phyloP scores from a whole-genome alignment of 2,888 invertebrate species.

The Sinohyriopsis cumingii region DNA sequence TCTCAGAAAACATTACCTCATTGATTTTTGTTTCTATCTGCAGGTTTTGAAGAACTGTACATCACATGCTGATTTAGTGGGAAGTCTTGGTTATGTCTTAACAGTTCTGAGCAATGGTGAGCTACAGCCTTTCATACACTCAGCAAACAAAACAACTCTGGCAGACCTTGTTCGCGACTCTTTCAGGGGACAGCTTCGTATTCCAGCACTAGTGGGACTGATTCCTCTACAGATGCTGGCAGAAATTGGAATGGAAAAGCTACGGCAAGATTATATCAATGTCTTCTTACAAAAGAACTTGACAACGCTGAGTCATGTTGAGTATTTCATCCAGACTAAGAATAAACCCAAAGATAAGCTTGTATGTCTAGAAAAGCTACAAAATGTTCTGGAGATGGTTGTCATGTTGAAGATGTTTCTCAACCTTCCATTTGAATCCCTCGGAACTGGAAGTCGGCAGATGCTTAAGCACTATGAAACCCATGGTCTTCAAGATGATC shows the following conservation, averaged over 20 bases:
- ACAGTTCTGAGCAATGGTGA: constrained; percentile 49
- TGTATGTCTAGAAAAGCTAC: constrained; percentile 46
- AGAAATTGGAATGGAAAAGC: constrained; percentile 64
- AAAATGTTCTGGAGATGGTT: constrained; percentile 57
- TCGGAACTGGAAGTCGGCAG: constrained; percentile 43
- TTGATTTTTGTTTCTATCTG: background rate
- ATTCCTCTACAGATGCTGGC: constrained; percentile 55
- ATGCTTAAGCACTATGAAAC: constrained; percentile 53
- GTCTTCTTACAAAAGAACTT: constrained; percentile 55
- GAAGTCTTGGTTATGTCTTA: constrained; percentile 47
- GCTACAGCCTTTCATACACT: constrained; percentile 57
- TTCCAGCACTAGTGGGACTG: constrained; percentile 48
- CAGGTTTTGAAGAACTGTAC: constrained; percentile 48
- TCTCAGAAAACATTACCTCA: background rate
- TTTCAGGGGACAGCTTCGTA: constrained; percentile 50
- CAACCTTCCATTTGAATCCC: constrained; percentile 41
- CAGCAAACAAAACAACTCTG: constrained; percentile 57
- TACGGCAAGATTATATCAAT: constrained; percentile 56
- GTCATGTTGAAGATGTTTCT: constrained; percentile 53
- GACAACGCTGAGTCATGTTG: constrained; percentile 42
- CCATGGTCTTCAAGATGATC: constrained; percentile 22
- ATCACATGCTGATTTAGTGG: constrained; percentile 48
- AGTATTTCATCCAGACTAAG: constrained; percentile 32
- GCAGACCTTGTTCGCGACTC: constrained; percentile 62
- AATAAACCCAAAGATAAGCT: constrained; percentile 39